phyloP scores from a whole-genome alignment of 2,113 vertebrate genomes.

The Thymallus thymallus region DNA sequence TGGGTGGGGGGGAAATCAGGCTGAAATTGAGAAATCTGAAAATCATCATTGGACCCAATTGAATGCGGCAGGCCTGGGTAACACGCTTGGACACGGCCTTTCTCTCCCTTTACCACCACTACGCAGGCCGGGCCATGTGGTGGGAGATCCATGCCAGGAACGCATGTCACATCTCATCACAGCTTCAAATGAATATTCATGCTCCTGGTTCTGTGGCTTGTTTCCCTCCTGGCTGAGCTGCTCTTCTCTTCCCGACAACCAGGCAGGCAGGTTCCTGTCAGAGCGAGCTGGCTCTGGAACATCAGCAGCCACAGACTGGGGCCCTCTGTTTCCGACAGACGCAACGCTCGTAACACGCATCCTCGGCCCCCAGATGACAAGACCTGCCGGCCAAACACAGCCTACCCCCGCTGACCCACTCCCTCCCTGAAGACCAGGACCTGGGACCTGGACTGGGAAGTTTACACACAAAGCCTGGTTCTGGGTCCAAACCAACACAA shows the following conservation, averaged over 20 bases:
- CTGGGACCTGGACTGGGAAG: constrained; percentile 3
- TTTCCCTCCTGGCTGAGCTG: not conserved
- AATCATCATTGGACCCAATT: constrained; percentile 56
- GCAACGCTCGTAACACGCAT: constrained; percentile 44
- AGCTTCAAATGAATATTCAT: constrained; percentile 80
- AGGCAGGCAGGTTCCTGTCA: constrained; percentile 22
- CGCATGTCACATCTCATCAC: constrained; percentile 74
- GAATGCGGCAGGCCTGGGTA: constrained; percentile 63
- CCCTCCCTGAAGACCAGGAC: constrained; percentile 31
- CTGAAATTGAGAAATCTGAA: constrained; percentile 62
- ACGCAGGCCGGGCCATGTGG: constrained; percentile 66
- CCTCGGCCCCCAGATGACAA: constrained; percentile 35
- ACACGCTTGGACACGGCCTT: constrained; percentile 66
- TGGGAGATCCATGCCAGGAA: constrained; percentile 64
- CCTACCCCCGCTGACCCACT: constrained; percentile 2
- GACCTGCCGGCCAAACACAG: constrained; percentile 52
- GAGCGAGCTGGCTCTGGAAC: constrained; percentile 26
- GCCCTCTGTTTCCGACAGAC: constrained; percentile 33
- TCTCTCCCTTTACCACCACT: constrained; percentile 63
- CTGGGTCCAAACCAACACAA: not conserved
- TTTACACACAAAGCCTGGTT: not conserved
- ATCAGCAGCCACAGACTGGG: constrained; percentile 6
- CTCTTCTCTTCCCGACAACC: no score
- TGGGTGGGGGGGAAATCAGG: constrained; percentile 59
- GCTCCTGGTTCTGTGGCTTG: constrained; percentile 45